Percentiles rank a stretch among this genome's conserved stretches.
These are phyloP conservation scores for Keiferia lycopersicella DNA, from an alignment of 2,888 invertebrate species.

Conservation along the genomic window DNA sequence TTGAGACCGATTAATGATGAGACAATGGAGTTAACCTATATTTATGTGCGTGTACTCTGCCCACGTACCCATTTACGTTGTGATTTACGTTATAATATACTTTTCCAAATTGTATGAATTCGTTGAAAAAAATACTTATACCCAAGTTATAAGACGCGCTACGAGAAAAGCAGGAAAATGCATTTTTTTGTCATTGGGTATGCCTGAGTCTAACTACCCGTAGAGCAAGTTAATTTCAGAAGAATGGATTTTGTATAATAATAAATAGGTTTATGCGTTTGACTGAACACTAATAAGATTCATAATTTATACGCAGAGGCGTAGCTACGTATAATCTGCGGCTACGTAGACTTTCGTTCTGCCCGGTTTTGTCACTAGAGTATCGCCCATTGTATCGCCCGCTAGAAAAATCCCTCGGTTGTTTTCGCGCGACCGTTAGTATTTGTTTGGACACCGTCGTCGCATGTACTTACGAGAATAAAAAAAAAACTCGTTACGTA, in stretches of 20 bases:
- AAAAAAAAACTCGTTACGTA: slow-evolving; percentile 3
- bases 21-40: background rate
- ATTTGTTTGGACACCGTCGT: slow-evolving; percentile 49
- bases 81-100: background rate
- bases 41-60: background rate
- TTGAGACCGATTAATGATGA: background rate
- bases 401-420: slow-evolving; percentile 45
- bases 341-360: background rate
- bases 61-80: background rate
- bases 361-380: background rate
- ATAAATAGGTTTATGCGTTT: background rate
- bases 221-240: too few relatives aligned
- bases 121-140: too few relatives aligned
- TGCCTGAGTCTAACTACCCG: too few relatives aligned
- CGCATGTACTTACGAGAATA: slow-evolving; percentile 35
- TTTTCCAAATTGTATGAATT: too few relatives aligned
- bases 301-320: background rate
- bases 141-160: too few relatives aligned
- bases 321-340: background rate
- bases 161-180: too few relatives aligned
- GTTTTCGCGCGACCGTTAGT: slow-evolving; percentile 45
- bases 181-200: too few relatives aligned
- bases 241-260: too few relatives aligned
- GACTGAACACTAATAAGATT: slow-evolving; percentile 1
- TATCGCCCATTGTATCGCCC: slow-evolving; percentile 34